Evolutionary conservation across 2,113 vertebrate species (phyloP).

Genomic region (Anguilla japonica): DNA sequence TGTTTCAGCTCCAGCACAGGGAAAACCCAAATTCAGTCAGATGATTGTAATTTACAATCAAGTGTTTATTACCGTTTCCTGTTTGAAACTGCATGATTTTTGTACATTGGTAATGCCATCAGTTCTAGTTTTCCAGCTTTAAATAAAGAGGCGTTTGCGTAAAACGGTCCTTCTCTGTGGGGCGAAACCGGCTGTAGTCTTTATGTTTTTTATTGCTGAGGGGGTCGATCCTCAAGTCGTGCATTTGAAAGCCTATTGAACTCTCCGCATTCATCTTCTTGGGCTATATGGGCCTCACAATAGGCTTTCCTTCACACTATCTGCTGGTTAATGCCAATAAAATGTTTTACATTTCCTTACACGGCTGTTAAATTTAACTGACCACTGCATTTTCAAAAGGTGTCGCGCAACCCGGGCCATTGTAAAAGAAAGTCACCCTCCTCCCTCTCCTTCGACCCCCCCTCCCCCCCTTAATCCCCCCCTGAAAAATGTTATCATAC

Average conservation of each 20-base stretch:
- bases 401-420: slow-evolving; percentile 29
- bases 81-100: slow-evolving; percentile 54
- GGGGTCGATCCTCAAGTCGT: slow-evolving; percentile 51
- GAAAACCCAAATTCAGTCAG: slow-evolving; percentile 53
- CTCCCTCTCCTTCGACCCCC: not conserved
- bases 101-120: slow-evolving; percentile 55
- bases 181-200: slow-evolving; percentile 51
- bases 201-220: slow-evolving; percentile 56
- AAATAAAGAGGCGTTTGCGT: slow-evolving; percentile 56
- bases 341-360: slow-evolving; percentile 70
- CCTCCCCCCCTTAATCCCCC: slow-evolving; percentile 37
- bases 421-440: slow-evolving; percentile 4
- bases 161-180: slow-evolving; percentile 44
- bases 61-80: slow-evolving; percentile 50
- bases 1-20: slow-evolving; percentile 51
- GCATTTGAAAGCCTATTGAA: slow-evolving; percentile 58
- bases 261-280: slow-evolving; percentile 39
- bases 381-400: slow-evolving; percentile 37
- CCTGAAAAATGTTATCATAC: slow-evolving; percentile 29
- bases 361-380: slow-evolving; percentile 49
- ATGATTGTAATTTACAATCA: slow-evolving; percentile 52
- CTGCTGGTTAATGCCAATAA: slow-evolving; percentile 66
- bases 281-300: slow-evolving; percentile 46
- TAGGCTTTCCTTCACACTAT: slow-evolving; percentile 56
- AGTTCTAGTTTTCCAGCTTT: slow-evolving; percentile 49